Percentiles rank a stretch among this genome's conserved stretches.
These are phyloP conservation scores for Myanophis thanlyinensis DNA, from an alignment of 2,113 vertebrate genomes.

Conservation along the genomic window DNA sequence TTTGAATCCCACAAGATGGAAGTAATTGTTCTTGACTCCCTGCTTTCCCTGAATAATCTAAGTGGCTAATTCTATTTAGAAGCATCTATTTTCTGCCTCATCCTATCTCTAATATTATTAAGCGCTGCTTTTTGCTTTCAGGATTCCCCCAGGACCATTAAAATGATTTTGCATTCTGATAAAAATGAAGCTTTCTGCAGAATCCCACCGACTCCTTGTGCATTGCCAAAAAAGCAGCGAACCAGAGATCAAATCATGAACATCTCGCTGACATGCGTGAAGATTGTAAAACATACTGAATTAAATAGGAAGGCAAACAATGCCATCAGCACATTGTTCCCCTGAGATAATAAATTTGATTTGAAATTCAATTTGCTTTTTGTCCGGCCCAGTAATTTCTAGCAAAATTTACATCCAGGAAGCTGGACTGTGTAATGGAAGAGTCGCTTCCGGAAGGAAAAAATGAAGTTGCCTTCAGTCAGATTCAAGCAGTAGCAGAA, in stretches of 20 bases:
- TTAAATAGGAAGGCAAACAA: slow-evolving; percentile 20
- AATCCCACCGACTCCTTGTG: background rate
- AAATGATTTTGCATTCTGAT: background rate
- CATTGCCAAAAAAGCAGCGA: background rate
- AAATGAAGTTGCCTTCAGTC: background rate
- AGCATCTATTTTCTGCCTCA: background rate
- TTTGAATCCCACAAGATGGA: background rate
- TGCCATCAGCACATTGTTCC: slow-evolving; percentile 5
- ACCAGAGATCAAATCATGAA: slow-evolving; percentile 14
- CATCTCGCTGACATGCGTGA: background rate
- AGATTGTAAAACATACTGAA: slow-evolving; percentile 20
- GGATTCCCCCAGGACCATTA: background rate
- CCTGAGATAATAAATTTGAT: slow-evolving; percentile 9
- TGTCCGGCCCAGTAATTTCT: background rate
- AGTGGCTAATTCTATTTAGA: background rate
- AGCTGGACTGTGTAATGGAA: background rate
- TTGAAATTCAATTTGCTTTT: slow-evolving; percentile 26
- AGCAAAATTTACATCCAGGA: background rate
- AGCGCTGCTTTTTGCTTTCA: background rate
- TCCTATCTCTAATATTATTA: background rate
- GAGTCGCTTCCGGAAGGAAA: background rate
- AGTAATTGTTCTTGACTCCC: background rate
- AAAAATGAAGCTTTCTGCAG: background rate
- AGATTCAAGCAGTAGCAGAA: background rate
- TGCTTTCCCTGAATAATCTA: background rate